Evolutionary conservation across 2,113 vertebrate genomes (phyloP).

Genomic region (Chiloscyllium plagiosum): DNA sequence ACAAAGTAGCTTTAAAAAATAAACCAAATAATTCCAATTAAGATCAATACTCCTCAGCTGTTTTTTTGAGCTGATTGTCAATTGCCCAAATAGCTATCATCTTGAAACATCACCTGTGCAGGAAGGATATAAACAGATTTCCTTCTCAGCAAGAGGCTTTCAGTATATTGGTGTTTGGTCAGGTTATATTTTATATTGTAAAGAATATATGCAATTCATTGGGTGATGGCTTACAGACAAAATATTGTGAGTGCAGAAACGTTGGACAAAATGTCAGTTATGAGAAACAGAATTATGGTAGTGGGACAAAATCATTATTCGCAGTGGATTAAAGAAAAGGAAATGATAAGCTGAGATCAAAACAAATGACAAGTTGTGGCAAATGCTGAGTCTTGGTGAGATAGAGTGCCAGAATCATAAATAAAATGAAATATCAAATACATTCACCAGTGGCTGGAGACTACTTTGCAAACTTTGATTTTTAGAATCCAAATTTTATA

Average conservation of each 20-base stretch:
- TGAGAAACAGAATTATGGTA: neutral
- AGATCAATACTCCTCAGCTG: neutral
- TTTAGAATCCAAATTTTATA: neutral
- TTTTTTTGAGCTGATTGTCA: neutral
- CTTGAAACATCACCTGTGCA: neutral
- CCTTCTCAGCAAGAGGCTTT: constrained; percentile 16
- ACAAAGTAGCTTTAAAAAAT: constrained; percentile 13
- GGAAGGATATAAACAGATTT: neutral
- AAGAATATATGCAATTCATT: neutral
- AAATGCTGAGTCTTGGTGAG: neutral
- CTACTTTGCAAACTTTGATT: neutral
- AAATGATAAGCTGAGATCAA: neutral
- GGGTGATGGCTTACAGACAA: neutral
- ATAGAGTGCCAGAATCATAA: neutral
- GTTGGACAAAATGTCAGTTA: neutral
- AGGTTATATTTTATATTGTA: neutral
- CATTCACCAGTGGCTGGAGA: neutral
- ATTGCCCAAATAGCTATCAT: neutral
- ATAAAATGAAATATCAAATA: neutral
- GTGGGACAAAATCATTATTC: neutral
- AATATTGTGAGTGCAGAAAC: neutral
- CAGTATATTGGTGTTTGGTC: neutral
- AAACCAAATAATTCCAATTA: neutral
- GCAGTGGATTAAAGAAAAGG: neutral
- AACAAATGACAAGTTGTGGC: neutral